phyloP scores from a whole-genome alignment of 2,888 invertebrate species.

The Pilophorus perplexus region DNA sequence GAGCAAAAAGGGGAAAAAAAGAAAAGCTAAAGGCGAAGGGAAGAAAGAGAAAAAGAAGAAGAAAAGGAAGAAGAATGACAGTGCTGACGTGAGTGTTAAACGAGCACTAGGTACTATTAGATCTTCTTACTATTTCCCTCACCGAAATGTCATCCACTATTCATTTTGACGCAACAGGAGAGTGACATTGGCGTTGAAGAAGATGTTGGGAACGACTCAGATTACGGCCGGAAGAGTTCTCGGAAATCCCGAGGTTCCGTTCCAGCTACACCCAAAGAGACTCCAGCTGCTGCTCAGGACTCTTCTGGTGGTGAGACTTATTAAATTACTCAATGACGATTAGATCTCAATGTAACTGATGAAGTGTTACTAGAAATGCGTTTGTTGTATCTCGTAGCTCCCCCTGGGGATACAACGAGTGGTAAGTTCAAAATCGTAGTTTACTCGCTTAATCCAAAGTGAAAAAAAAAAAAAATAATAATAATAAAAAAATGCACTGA shows the following conservation, averaged over 20 bases:
- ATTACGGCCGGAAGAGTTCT: slow-evolving; percentile 66
- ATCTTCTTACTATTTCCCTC: background rate
- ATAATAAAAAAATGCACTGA: no score
- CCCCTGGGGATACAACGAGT: background rate
- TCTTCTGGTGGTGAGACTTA: slow-evolving; percentile 46
- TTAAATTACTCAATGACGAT: background rate
- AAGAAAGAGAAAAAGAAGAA: slow-evolving; percentile 92
- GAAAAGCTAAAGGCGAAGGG: slow-evolving; percentile 84
- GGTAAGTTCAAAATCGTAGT: no score
- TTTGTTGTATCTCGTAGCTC: background rate
- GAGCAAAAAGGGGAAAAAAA: slow-evolving; percentile 91
- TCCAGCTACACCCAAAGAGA: slow-evolving; percentile 23
- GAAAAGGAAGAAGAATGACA: slow-evolving; percentile 91
- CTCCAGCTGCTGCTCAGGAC: slow-evolving; percentile 49
- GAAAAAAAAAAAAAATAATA: no score
- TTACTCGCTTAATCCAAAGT: no score
- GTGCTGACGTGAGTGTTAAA: slow-evolving; percentile 69
- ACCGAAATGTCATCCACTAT: no score
- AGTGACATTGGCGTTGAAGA: slow-evolving; percentile 65
- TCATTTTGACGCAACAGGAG: no score
- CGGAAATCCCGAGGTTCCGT: slow-evolving; percentile 57
- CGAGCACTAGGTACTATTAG: background rate
- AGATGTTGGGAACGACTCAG: slow-evolving; percentile 71
- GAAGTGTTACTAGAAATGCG: no score
- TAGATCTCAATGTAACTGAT: no score